Evolutionary conservation across 2,113 vertebrate species (phyloP), one percentile per base, ranked within the genome.

Genomic region (Parus major): DNA sequence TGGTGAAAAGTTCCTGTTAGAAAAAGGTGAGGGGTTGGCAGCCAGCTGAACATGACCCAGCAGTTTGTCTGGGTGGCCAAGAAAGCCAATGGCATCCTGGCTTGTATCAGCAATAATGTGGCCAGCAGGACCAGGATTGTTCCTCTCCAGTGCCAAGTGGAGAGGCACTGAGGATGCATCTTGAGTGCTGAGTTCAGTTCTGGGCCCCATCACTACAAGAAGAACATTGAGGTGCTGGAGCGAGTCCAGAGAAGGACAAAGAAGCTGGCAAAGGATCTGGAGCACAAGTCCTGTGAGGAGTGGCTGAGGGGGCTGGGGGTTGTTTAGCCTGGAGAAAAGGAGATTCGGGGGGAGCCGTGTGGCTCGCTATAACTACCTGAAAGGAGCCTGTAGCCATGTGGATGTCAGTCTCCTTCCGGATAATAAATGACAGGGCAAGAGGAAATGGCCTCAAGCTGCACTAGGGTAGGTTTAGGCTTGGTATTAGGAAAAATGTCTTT

Each of bases 321-420:
- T 39, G 17, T 23, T 39, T 33, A 22, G 7, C 29, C 41, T 28
- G 49, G n/a, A 64, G 41, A 33, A 56, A 15, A 55, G 5, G n/a
- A 64, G 33, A 7, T 27, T 55, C 7, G 11, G 23, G 17, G 57
- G 11, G 5, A 46, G 15, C 3, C 0, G 0, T 12, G 18, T 28
- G 11, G n/a, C 19, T 84, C 23, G 4, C 17, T 33, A 10, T 5
- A 33, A 27, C 14, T 22, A 3, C 11, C 49, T 47, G 69, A n/a
- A 55, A 84, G 69, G 39, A 63, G 27, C 27, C 8, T 55, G 47
- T 17, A 33, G 14, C 18, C n/a, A 15, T 9, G n/a, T 28, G 29
- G 41, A 15, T 23, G 28, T 47, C 3, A 2, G 9, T 23, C 23
- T 56, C 59, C 49, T 55, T 55, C 41, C n/a, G n/a, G 23, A 39